Evolutionary conservation across 2,797 vertebrate species (phyloP), one percentile per base, ranked within the genome.

Genomic region (Gila robusta): DNA sequence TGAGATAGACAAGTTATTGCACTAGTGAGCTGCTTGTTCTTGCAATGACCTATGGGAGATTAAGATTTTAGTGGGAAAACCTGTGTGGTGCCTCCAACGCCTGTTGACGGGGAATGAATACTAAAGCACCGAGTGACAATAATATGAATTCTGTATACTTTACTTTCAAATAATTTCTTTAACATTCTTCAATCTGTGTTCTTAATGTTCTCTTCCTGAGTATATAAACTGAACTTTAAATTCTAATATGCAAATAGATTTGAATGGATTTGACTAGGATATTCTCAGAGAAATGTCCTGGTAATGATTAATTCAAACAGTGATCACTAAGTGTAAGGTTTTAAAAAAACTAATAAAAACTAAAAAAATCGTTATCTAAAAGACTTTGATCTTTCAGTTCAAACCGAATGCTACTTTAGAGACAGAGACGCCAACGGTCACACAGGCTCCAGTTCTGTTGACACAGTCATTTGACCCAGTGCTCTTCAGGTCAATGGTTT

Each of bases 401-500:
- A 56, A 77, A 39, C 35, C 21, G 39, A 67, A 64, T 49, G 26
- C 26, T 6, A 37, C 17, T 44, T 44, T 1, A 74, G 8, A 79
- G 21, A 79, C 4, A 64, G 19, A 64, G 81, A 49, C 3, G 0
- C 3, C 6, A 35, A 47, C 32, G 23, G 52, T 41, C n/a, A 28
- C n/a, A 74, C 81, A 35, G 81, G 26, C 28, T 47, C 49, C 28
- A 12, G 28, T 52, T 66, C 21, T 76, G 5, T 76, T 83, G 56
- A 76, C 28, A 64, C 35, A 82, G 54, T 19, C 26, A 37, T 52
- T 37, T 64, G 39, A 83, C 52, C n/a, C 35, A 62, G 8, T 41
- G 49, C 67, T 71, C 17, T 73, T 82, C n/a, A 44, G 81, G 52
- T 83, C 35, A 83, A n/a, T n/a, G n/a, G n/a, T n/a, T n/a, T n/a